These are phyloP conservation scores for Cephalopachus bancanus DNA, from an alignment of 2,797 vertebrate species.

Conservation along the genomic window DNA sequence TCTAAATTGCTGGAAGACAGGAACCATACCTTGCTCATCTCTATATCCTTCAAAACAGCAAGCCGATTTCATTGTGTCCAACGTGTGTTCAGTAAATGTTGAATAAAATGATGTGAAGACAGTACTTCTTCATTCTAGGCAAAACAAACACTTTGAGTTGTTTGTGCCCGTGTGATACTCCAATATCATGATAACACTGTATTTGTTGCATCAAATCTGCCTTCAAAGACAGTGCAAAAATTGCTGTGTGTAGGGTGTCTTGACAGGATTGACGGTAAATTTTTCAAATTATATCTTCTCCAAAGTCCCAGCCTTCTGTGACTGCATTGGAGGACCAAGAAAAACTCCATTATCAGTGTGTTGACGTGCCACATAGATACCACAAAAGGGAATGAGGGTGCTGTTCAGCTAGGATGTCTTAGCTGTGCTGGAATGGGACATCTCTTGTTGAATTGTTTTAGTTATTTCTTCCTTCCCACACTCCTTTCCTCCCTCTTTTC, in stretches of 20 bases:
- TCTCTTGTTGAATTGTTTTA: not conserved
- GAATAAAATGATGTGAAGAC: constrained; percentile 26
- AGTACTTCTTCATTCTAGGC: constrained; percentile 36
- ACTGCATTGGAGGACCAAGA: constrained; percentile 27
- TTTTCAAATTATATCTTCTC: constrained; percentile 34
- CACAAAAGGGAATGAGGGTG: not conserved
- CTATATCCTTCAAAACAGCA: constrained; percentile 32
- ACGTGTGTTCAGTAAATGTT: constrained; percentile 13
- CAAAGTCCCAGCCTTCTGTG: constrained; percentile 51
- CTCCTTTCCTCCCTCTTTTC: not conserved
- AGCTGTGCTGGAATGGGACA: not conserved
- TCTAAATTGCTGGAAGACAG: not conserved
- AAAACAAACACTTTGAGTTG: constrained; percentile 2
- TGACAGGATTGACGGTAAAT: not conserved
- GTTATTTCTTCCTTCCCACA: not conserved
- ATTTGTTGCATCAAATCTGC: constrained; percentile 35
- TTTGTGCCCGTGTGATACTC: constrained; percentile 5
- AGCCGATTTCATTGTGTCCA: not conserved
- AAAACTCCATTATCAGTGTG: not conserved
- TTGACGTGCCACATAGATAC: not conserved
- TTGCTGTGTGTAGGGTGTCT: not conserved
- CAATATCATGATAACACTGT: not conserved
- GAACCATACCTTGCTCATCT: constrained; percentile 21
- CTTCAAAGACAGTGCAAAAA: constrained; percentile 39
- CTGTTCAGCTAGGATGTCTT: not conserved